Evolutionary conservation across 2,113 vertebrate species (phyloP), one percentile per base, ranked within the genome.

Genomic region (Casuarius casuarius): DNA sequence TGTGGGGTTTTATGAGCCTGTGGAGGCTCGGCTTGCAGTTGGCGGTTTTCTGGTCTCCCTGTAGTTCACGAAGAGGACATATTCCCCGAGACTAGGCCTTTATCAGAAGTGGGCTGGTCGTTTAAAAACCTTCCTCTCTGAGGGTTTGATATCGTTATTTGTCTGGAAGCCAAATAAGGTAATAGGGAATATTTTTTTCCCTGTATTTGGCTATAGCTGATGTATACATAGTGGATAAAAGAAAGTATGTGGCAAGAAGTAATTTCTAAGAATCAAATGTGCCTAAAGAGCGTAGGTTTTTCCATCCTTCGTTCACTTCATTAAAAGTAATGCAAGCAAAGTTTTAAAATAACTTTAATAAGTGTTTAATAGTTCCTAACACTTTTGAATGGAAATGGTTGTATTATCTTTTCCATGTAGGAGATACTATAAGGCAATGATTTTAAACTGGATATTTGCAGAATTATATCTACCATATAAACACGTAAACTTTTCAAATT

Each of bases 281-380:
- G 42, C 40, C 0, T 87, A 61, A 89, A 91, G 49, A 21, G 33
- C 93, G 87, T 87, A 85, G 86, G 63, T 91, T 96, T 96, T 95
- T 97, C 95, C 96, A 90, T 83, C 91, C 51, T 95, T 91, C 77
- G 5, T 94, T 94, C 96, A 97, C 92, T 96, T 92, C 91, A 63
- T 94, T 96, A 97, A 97, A 97, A 82, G 91, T n/a, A 70, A 91
- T 87, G 90, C 76, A 94, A 96, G 91, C 81, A 79, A 89, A 89
- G 94, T 95, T 96, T 94, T 96, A 95, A 97, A 96, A 96, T 96
- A 97, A 79, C 92, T 97, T 97, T 96, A 94, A 95, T 91, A 95
- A 97, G 87, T 85, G 87, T 96, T 96, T 96, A 96, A 97, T 92
- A 95, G 95, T 91, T 95, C 87, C 95, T 95, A 80, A 94, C 92